Base-by-base conservation (phyloP, 2,888 invertebrate genomes). In the Ceraclea dissimilis region DNA sequence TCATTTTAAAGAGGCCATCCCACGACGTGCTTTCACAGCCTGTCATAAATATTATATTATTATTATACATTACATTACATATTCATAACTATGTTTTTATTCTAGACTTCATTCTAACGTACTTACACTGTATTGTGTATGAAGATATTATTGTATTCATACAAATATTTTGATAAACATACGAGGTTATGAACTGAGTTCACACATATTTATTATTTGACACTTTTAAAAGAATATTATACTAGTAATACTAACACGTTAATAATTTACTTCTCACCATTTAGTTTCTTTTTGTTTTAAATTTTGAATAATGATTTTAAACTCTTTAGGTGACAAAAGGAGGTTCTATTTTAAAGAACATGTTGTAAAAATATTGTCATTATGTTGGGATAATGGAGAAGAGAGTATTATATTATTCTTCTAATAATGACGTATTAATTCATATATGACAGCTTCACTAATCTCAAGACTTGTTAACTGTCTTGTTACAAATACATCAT, bases 1-100 rank as follows among this genome's bases (percentile, higher is more conserved):
- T 16, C 13, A 39, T 57, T 54, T 56, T 57, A 52, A 51, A 56
- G 53, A 56, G 52, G 22, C 17, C 54, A 44, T 49, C 50, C 55
- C 50, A 51, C 50, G 20, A 31, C 22, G 39, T 44, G 31, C 49
- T 49, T 55, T 55, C 55, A 55, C 50, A 51, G 50, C 44, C 55
- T 55, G 55, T 55, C 55, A 55, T 21, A 47, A 47, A 20, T 18
- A 47, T n/a, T 8, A 26, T 26, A 26, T 6, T 26, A 26, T 26
- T 26, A 10, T 26, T n/a, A n/a, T n/a, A n/a, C n/a, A n/a, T n/a
- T n/a, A n/a, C n/a, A n/a, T n/a, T n/a, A n/a, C n/a, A n/a, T n/a
- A n/a, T n/a, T n/a, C n/a, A n/a, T n/a, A n/a, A n/a, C n/a, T n/a
- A n/a, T n/a, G n/a, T n/a, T n/a, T n/a, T n/a, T n/a, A n/a, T n/a